These are phyloP conservation scores for Leptocoma aspasia DNA, from an alignment of 2,113 vertebrate species.

Conservation along the genomic window DNA sequence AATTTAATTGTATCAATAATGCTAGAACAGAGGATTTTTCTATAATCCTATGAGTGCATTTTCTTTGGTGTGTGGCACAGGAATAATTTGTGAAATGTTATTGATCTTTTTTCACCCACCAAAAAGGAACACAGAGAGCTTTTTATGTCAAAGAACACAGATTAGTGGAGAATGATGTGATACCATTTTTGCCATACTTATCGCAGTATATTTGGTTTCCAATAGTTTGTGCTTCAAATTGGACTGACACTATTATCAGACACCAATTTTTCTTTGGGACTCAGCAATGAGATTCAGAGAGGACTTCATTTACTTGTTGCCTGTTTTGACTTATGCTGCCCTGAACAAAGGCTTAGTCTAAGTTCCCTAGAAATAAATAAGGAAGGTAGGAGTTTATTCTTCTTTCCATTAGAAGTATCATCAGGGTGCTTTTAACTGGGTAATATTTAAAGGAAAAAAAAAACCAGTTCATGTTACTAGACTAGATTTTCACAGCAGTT, in stretches of 20 bases:
- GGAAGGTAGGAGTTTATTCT: background rate
- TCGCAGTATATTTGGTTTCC: slow-evolving; percentile 40
- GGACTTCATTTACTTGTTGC: background rate
- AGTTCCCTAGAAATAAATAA: background rate
- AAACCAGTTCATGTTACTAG: rapidly evolving
- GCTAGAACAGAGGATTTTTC: background rate
- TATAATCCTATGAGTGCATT: background rate
- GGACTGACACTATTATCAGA: slow-evolving; percentile 31
- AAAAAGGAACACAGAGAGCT: background rate
- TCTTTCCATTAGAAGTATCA: background rate
- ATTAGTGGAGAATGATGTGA: background rate
- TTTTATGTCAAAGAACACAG: background rate
- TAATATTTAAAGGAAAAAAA: background rate
- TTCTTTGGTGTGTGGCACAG: rapidly evolving
- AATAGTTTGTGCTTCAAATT: slow-evolving; percentile 51
- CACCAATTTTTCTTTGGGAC: slow-evolving; percentile 11
- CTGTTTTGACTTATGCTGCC: background rate
- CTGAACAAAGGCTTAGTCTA: background rate
- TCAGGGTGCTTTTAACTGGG: rapidly evolving
- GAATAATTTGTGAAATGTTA: background rate
- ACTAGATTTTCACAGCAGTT: background rate
- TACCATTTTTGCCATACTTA: background rate
- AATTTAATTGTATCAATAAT: background rate
- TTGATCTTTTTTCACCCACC: background rate
- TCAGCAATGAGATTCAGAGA: background rate